Percentiles rank a stretch among this genome's conserved stretches.
Conservation (phyloP, 2,888 invertebrate species). For the Disparrhopalites patrizii region DNA sequence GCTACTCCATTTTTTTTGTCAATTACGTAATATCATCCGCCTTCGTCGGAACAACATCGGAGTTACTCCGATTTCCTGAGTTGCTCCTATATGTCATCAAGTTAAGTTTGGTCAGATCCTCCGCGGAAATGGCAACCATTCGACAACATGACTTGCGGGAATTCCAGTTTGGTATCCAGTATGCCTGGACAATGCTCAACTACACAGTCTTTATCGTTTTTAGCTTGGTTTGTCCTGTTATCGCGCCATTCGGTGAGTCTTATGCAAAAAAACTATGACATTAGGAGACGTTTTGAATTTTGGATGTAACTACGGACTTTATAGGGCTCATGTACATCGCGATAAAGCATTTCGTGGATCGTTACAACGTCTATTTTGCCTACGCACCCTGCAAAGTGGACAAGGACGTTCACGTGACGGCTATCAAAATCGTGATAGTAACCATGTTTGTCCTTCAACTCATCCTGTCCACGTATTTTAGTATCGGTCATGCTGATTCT, state of each 20-base stretch:
- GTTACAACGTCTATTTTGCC: constrained; percentile 92
- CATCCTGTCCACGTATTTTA: constrained; percentile 59
- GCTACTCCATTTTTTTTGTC: constrained; percentile 94
- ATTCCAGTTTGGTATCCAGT: constrained; percentile 90
- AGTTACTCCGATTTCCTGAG: constrained; percentile 87
- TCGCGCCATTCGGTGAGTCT: constrained; percentile 78
- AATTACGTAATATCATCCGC: constrained; percentile 93
- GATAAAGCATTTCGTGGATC: constrained; percentile 88
- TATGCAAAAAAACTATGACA: no score
- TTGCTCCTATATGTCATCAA: constrained; percentile 81
- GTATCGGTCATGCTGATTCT: background rate
- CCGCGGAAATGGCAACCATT: constrained; percentile 77
- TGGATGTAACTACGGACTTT: constrained; percentile 13
- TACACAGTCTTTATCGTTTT: constrained; percentile 88
- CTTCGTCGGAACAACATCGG: constrained; percentile 84
- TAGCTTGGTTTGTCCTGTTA: constrained; percentile 86
- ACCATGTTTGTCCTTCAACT: constrained; percentile 73
- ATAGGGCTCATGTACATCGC: constrained; percentile 72
- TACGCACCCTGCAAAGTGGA: constrained; percentile 85
- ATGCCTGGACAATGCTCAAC: constrained; percentile 87
- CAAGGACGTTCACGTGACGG: constrained; percentile 51
- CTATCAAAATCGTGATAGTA: constrained; percentile 73
- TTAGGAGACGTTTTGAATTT: constrained; percentile 10
- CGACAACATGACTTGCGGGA: constrained; percentile 85
- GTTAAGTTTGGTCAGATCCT: constrained; percentile 72